phyloP scores from a whole-genome alignment of 2,797 vertebrate species.

The Loriculus beryllinus region DNA sequence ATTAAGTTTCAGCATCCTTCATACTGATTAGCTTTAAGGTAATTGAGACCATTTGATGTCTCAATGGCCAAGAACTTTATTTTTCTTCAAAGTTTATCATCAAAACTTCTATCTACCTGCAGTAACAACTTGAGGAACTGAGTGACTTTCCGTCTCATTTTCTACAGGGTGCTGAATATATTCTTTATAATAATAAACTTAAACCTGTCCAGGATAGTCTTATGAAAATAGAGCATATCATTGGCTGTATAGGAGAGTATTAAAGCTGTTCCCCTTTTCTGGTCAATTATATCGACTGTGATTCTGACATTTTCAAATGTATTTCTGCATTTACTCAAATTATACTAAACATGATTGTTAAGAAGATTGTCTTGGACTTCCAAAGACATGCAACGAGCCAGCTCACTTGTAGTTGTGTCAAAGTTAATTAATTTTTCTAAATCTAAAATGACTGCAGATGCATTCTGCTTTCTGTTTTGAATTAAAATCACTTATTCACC shows the following conservation, averaged over 20 bases:
- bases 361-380: conserved; percentile 35
- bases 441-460: conserved; percentile 29
- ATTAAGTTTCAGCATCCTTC: conserved; percentile 13
- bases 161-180: background rate
- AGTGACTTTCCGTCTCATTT: background rate
- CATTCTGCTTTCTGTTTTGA: conserved; percentile 43
- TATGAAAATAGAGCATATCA: background rate
- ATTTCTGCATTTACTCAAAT: conserved; percentile 50
- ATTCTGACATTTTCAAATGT: conserved; percentile 45
- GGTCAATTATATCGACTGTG: conserved; percentile 41
- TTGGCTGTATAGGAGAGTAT: background rate
- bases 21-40: conserved; percentile 24
- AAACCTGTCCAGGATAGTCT: background rate
- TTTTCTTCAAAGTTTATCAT: background rate
- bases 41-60: conserved; percentile 28
- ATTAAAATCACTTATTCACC: conserved; percentile 56
- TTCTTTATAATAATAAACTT: conserved; percentile 27
- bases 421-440: conserved; percentile 60
- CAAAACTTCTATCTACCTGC: background rate
- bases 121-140: background rate
- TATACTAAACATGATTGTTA: conserved; percentile 43
- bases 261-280: conserved; percentile 23
- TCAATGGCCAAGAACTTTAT: background rate
- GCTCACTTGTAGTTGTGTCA: conserved; percentile 46
- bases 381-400: background rate